These are phyloP conservation scores for Polymixis flavicincta DNA, from an alignment of 2,888 invertebrate species.

Conservation along the genomic window DNA sequence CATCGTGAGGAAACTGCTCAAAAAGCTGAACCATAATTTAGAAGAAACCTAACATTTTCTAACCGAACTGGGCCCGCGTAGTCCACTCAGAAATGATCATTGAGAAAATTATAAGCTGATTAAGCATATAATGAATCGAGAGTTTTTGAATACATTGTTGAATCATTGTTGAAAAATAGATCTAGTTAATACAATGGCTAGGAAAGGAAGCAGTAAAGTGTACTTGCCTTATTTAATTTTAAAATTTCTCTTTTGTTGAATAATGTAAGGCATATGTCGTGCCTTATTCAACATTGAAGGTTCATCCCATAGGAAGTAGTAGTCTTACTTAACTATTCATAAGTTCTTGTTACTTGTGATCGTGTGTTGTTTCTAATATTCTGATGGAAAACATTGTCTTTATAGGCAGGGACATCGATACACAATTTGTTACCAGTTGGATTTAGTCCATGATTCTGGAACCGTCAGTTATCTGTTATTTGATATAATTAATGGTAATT, in stretches of 20 bases:
- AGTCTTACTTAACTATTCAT: slow-evolving; percentile 44
- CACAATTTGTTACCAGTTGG: too few relatives aligned
- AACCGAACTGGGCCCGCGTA: too few relatives aligned
- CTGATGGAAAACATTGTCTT: slow-evolving; percentile 23
- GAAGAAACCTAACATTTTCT: too few relatives aligned
- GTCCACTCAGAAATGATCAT: too few relatives aligned
- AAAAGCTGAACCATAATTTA: too few relatives aligned
- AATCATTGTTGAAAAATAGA: slow-evolving; percentile 24
- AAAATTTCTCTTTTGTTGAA: slow-evolving; percentile 55
- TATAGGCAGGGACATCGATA: too few relatives aligned
- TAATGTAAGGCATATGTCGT: slow-evolving; percentile 32
- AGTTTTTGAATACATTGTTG: slow-evolving; percentile 12
- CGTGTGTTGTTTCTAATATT: slow-evolving; percentile 50
- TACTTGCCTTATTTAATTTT: slow-evolving; percentile 37
- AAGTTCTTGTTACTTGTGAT: slow-evolving; percentile 53
- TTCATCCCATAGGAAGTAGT: slow-evolving; percentile 41
- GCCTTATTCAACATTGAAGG: slow-evolving; percentile 43
- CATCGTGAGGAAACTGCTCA: too few relatives aligned
- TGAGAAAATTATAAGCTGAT: too few relatives aligned
- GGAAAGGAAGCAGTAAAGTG: slow-evolving; percentile 32
- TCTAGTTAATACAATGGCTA: slow-evolving; percentile 23
- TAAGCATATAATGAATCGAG: too few relatives aligned
- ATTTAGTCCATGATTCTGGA: too few relatives aligned
- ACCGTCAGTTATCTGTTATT: too few relatives aligned
- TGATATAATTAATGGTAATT: too few relatives aligned